Percentiles rank a stretch among this genome's conserved stretches.
These are phyloP conservation scores for Coremacera marginata DNA, from an alignment of 2,888 invertebrate genomes.

Conservation along the genomic window DNA sequence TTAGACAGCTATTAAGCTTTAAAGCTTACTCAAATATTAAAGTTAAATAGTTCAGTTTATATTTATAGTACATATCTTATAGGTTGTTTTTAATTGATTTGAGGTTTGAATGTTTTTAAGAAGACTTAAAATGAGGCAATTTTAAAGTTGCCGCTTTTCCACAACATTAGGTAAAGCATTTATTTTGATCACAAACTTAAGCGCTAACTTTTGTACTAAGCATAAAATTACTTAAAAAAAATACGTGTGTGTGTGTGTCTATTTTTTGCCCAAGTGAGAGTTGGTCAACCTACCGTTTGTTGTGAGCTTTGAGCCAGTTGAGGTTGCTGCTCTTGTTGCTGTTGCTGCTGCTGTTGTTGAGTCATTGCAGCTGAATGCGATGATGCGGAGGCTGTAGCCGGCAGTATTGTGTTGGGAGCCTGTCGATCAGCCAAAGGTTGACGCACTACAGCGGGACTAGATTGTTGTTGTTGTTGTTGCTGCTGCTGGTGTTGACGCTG, in stretches of 20 bases:
- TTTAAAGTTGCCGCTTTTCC: too few relatives aligned
- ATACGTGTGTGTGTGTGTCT: background rate
- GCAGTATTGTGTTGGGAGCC: slow-evolving; percentile 81
- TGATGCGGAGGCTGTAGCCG: slow-evolving; percentile 48
- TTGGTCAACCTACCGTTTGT: slow-evolving; percentile 61
- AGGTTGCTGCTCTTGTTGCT: slow-evolving; percentile 51
- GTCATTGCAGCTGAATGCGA: slow-evolving; percentile 20
- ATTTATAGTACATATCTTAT: too few relatives aligned
- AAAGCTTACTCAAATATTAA: too few relatives aligned
- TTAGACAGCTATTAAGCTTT: too few relatives aligned
- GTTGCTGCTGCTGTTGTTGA: slow-evolving; percentile 47
- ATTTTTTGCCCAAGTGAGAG: background rate
- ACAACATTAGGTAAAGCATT: too few relatives aligned
- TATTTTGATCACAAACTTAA: too few relatives aligned
- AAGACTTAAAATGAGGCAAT: too few relatives aligned
- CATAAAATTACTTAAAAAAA: background rate
- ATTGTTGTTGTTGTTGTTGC: slow-evolving; percentile 52
- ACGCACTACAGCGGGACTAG: slow-evolving; percentile 68
- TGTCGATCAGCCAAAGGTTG: slow-evolving; percentile 83
- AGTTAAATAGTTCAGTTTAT: too few relatives aligned
- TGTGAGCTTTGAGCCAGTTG: slow-evolving; percentile 47
- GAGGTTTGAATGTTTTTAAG: too few relatives aligned
- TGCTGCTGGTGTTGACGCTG: slow-evolving; percentile 50
- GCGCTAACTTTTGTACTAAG: too few relatives aligned
- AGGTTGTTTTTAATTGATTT: too few relatives aligned